phyloP scores from a whole-genome alignment of 2,797 vertebrate genomes.

The Anas bahamensis region DNA sequence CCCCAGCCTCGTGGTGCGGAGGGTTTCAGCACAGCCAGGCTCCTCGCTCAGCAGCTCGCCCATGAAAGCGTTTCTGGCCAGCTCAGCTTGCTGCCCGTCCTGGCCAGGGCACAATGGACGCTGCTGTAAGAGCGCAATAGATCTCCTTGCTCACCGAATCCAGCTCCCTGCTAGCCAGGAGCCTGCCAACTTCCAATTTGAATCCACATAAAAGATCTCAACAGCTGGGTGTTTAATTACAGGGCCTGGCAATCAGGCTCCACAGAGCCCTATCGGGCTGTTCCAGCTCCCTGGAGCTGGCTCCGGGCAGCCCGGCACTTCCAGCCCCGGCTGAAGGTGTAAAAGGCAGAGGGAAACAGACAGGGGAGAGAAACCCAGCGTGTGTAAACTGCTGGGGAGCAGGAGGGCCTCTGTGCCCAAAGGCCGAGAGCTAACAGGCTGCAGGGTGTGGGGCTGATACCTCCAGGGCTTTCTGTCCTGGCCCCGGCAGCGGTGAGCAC shows the following conservation, averaged over 20 bases:
- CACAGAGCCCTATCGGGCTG: background rate
- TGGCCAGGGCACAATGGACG: background rate
- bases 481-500: background rate
- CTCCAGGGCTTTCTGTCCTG: background rate
- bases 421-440: background rate
- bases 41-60: background rate
- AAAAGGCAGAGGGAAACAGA: background rate
- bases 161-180: background rate
- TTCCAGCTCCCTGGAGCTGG: conserved; percentile 11
- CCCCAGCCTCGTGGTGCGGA: background rate
- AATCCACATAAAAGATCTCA: conserved; percentile 22
- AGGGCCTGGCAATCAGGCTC: conserved; percentile 16
- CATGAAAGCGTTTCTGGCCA: background rate
- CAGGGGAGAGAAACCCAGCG: fast-evolving
- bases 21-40: background rate
- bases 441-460: no score
- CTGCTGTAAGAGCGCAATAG: background rate
- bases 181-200: background rate
- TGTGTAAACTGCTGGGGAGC: background rate
- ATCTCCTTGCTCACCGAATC: background rate
- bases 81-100: background rate
- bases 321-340: background rate
- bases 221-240: conserved; percentile 39
- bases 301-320: background rate
- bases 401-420: background rate